Evolutionary conservation across 2,113 vertebrate species (phyloP).

Genomic region (Antechinus flavipes): DNA sequence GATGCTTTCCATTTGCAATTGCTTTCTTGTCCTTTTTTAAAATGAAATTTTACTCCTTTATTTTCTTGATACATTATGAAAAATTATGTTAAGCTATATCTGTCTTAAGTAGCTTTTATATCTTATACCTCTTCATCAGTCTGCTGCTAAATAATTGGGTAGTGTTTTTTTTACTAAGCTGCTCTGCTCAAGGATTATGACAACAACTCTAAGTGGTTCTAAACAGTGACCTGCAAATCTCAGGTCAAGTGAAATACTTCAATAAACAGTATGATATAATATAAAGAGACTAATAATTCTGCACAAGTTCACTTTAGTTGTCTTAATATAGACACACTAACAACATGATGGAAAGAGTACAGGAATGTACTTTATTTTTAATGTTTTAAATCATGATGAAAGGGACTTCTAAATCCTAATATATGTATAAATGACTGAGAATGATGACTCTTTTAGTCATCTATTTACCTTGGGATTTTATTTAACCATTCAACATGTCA

Average conservation of each 20-base stretch:
- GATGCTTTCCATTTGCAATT: not conserved
- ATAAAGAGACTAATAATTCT: conserved; percentile 29
- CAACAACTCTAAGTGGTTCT: not conserved
- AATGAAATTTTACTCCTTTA: conserved; percentile 8
- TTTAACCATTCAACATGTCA: not conserved
- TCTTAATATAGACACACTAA: conserved; percentile 8
- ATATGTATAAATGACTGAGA: not conserved
- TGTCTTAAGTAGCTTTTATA: not conserved
- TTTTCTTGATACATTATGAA: conserved; percentile 26
- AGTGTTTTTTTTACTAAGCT: conserved; percentile 29
- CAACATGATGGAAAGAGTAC: conserved; percentile 6
- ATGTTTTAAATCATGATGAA: conserved; percentile 33
- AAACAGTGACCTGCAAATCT: conserved; percentile 23
- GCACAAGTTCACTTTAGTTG: not conserved
- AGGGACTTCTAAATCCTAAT: not conserved
- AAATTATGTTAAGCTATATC: not conserved
- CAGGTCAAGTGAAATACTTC: not conserved
- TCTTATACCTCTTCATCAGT: conserved; percentile 31
- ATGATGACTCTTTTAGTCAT: conserved; percentile 11
- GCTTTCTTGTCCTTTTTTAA: conserved; percentile 17
- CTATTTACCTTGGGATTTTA: not conserved
- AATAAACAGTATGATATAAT: not conserved
- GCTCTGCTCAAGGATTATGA: conserved; percentile 23
- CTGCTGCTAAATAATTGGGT: conserved; percentile 19
- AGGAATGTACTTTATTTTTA: not conserved